A percentile compares a stretch with the other conserved stretches of the same genome.
Evolutionary conservation across 2,113 vertebrate genomes (phyloP).

Genomic region (Lates calcarifer): DNA sequence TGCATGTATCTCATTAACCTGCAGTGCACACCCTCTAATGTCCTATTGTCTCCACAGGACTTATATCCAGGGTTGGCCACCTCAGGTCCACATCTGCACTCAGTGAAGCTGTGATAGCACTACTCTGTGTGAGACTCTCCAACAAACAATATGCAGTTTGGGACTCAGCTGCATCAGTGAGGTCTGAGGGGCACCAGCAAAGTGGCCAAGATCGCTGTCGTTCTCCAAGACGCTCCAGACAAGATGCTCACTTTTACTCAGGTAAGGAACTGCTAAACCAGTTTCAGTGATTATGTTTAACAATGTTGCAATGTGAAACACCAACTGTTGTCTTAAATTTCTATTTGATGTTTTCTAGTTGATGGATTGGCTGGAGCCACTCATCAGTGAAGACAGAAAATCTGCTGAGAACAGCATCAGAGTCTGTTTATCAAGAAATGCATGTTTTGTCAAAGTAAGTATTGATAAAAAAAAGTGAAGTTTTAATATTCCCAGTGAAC

Average conservation of each 20-base stretch:
- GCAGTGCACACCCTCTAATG: slow-evolving; percentile 30
- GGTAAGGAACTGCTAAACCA: slow-evolving; percentile 71
- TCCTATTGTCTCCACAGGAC: slow-evolving; percentile 29
- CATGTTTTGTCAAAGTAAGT: slow-evolving; percentile 80
- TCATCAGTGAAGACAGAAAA: slow-evolving; percentile 67
- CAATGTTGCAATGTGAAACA: neutral
- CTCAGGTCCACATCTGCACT: neutral
- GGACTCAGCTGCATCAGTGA: neutral
- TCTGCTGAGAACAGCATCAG: slow-evolving; percentile 72
- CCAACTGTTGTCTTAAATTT: neutral
- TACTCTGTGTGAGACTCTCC: neutral
- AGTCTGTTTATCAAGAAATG: slow-evolving; percentile 78
- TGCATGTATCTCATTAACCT: slow-evolving; percentile 36
- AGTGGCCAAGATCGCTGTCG: slow-evolving; percentile 87
- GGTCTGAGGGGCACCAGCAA: slow-evolving; percentile 82
- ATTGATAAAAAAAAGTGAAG: too few species aligned
- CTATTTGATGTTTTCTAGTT: slow-evolving; percentile 62
- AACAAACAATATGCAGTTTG: slow-evolving; percentile 37
- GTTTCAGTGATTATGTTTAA: too few species aligned
- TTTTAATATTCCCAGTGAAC: neutral
- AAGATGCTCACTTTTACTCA: slow-evolving; percentile 87
- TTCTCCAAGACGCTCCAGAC: slow-evolving; percentile 84
- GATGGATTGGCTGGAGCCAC: slow-evolving; percentile 64
- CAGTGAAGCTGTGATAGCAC: neutral
- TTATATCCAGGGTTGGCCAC: neutral